These are phyloP conservation scores for Drosophila mimetica DNA, from an alignment of 2,888 invertebrate genomes.

Conservation along the genomic window DNA sequence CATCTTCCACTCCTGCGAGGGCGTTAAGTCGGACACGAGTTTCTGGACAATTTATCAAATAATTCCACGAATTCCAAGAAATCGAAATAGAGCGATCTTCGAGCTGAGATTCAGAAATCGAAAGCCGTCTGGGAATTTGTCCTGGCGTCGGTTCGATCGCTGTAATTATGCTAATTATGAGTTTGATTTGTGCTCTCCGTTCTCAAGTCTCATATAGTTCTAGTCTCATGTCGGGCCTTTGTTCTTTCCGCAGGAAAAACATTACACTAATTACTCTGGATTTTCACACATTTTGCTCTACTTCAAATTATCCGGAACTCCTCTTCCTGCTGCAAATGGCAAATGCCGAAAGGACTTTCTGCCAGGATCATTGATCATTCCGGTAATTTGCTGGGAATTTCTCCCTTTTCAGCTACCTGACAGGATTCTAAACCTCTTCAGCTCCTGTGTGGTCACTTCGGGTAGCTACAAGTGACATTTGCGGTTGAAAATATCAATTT, in stretches of 20 bases:
- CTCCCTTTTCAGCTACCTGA: constrained; percentile 13
- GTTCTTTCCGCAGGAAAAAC: constrained; percentile 32
- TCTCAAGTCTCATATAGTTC: constrained; percentile 6
- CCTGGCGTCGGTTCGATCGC: constrained; percentile 42
- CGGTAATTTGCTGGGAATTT: constrained; percentile 53
- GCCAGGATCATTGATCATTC: constrained; percentile 62
- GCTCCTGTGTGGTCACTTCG: constrained; percentile 63
- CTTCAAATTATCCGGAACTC: constrained; percentile 58
- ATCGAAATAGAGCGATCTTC: constrained; percentile 69
- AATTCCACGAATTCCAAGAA: constrained; percentile 65
- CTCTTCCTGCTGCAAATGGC: constrained; percentile 65
- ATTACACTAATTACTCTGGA: constrained; percentile 48
- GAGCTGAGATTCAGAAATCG: constrained; percentile 21
- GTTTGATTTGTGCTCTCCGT: constrained; percentile 25
- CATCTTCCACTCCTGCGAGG: constrained; percentile 51
- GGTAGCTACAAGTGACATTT: constrained; percentile 26
- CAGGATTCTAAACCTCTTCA: neutral
- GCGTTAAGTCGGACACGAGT: constrained; percentile 80
- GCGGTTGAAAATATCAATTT: constrained; percentile 70
- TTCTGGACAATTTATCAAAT: constrained; percentile 78
- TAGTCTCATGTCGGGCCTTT: constrained; percentile 1
- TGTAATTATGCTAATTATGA: constrained; percentile 69
- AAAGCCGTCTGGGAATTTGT: constrained; percentile 23
- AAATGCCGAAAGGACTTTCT: constrained; percentile 31
- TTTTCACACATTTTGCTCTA: constrained; percentile 75